Conservation (phyloP, 2,113 vertebrate species). For the Beaufortia kweichowensis region DNA sequence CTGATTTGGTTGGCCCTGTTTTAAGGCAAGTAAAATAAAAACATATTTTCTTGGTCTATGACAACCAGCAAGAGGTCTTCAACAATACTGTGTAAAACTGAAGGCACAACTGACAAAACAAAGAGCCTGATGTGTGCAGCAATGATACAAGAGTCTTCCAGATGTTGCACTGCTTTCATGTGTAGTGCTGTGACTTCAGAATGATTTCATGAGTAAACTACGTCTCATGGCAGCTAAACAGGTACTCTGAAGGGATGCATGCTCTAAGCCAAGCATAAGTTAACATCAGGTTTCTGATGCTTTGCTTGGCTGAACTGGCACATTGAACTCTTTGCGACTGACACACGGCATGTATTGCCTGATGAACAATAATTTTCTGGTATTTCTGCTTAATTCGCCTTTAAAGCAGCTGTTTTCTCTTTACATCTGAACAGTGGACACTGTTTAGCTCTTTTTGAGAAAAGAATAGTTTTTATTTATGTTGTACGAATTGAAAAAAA, state of each 20-base stretch:
- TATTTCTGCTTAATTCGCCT: constrained; percentile 6
- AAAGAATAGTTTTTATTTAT: not conserved
- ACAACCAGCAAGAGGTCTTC: not conserved
- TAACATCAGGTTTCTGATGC: constrained; percentile 50
- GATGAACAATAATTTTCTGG: constrained; percentile 56
- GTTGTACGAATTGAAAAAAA: too few species aligned
- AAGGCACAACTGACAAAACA: not conserved
- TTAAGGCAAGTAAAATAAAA: too few species aligned
- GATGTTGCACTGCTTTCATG: constrained; percentile 57
- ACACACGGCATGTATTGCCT: constrained; percentile 45
- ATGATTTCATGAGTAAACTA: constrained; percentile 59
- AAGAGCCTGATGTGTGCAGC: constrained; percentile 46
- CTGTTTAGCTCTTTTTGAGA: not conserved
- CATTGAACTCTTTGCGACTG: constrained; percentile 1
- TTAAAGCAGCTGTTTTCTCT: constrained; percentile 14
- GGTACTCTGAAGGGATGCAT: constrained; percentile 47
- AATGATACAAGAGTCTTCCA: constrained; percentile 29
- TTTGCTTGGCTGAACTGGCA: constrained; percentile 39
- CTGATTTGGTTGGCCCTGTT: too few species aligned
- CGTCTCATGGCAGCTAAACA: constrained; percentile 51
- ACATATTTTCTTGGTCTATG: too few species aligned
- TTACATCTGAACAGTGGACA: constrained; percentile 5
- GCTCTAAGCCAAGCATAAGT: constrained; percentile 50
- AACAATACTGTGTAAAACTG: not conserved
- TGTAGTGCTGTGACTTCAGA: constrained; percentile 55